phyloP scores from a whole-genome alignment of 2,113 vertebrate genomes.

The Notothenia coriiceps region DNA sequence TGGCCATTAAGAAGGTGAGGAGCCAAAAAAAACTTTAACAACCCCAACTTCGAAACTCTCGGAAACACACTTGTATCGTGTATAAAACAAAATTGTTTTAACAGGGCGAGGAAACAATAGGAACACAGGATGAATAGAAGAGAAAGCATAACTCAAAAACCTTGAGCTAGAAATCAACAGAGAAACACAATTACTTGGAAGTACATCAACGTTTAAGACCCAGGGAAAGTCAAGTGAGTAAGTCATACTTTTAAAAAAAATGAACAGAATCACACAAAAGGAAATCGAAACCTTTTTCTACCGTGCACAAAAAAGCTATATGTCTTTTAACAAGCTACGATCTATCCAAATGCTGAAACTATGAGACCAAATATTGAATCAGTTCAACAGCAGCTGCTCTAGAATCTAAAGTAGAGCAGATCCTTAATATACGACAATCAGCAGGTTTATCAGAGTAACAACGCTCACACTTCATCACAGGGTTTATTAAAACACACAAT shows the following conservation, averaged over 20 bases:
- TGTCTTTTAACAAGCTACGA: neutral
- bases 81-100: neutral
- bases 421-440: slow-evolving; percentile 49
- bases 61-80: neutral
- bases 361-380: slow-evolving; percentile 36
- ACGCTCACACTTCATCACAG: slow-evolving; percentile 17
- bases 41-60: neutral
- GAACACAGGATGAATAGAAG: neutral
- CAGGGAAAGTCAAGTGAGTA: too few species aligned
- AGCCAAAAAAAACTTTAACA: neutral
- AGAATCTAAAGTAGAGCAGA: slow-evolving; percentile 36
- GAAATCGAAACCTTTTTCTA: neutral
- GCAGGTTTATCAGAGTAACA: slow-evolving; percentile 33
- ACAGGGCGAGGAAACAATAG: neutral
- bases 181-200: neutral
- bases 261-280: neutral
- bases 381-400: slow-evolving; percentile 40
- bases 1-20: neutral
- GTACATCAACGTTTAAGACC: neutral
- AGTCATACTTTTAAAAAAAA: neutral
- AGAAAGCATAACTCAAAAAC: slow-evolving; percentile 10
- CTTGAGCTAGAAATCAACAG: slow-evolving; percentile 18
- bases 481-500: slow-evolving; percentile 28
- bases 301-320: neutral
- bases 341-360: slow-evolving; percentile 1